Evolutionary conservation across 1,140 invertebrate genomes (phyloP).

Genomic region (Ctenoplectra terminalis): DNA sequence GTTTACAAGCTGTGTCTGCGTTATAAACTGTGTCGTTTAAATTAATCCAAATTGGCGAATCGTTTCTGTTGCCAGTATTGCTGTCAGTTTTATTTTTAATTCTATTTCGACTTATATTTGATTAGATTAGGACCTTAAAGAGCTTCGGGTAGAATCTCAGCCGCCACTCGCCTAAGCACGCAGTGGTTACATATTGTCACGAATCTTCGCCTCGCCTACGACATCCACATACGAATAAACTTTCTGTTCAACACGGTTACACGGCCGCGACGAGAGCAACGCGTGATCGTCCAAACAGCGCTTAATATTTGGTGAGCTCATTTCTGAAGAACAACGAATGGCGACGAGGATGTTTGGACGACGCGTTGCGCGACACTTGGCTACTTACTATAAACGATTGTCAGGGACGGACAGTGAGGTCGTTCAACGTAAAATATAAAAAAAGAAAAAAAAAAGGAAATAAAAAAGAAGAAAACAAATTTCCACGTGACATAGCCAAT

Average conservation of each 20-base stretch:
- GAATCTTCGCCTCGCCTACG: constrained; percentile 13
- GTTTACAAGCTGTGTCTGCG: too few species aligned
- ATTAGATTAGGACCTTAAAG: constrained; percentile 51
- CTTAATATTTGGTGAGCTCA: neutral
- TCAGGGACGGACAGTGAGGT: constrained; percentile 66
- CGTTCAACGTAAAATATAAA: constrained; percentile 49
- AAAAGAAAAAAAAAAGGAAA: too few species aligned
- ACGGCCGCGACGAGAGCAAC: neutral
- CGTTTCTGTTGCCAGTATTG: too few species aligned
- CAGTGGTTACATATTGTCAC: constrained; percentile 38
- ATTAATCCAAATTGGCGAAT: too few species aligned
- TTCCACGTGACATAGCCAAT: neutral
- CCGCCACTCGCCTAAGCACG: constrained; percentile 12
- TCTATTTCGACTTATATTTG: too few species aligned
- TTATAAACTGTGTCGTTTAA: too few species aligned
- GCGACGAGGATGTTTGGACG: constrained; percentile 9
- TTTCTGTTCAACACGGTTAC: neutral
- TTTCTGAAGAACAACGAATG: neutral
- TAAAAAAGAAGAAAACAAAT: too few species aligned
- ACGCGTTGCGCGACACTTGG: constrained; percentile 24
- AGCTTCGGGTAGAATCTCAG: neutral
- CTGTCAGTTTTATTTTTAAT: too few species aligned
- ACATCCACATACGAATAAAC: neutral
- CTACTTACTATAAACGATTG: constrained; percentile 64
- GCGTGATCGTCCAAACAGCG: neutral